Base-by-base conservation (phyloP, 1,140 invertebrate genomes). In the Hylyphantes graminicola region DNA sequence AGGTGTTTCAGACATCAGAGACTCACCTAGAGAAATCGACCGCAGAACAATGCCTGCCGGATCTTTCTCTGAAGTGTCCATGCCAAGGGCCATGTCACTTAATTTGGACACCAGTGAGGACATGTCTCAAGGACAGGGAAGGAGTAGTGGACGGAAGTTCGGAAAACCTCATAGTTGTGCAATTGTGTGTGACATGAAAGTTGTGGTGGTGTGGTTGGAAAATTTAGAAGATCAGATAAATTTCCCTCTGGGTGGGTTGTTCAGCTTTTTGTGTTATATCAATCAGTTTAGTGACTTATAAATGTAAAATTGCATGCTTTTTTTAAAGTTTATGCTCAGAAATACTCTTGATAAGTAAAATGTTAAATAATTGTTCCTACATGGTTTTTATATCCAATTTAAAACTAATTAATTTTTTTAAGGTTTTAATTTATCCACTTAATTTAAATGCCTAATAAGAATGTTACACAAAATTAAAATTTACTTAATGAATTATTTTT, bases 201-300 rank as follows among this genome's bases (percentile, higher is more conserved):
- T 98, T 59, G 94, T 98, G 88, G 93, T 98, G 7, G 94, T 98
- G 17, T 99, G 97, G 97, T 88, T 98, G 51, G 97, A 99, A 90
- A 97, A 95, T 89, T 95, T 95, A 88, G 97, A 98, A 90, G 97
- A 99, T 91, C 93, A 94, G 89, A 90, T 94, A 21, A 94, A 94
- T 89, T 94, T 98, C 88, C 96, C 97, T n/a, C 92, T 96, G 55
- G 93, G 95, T 96, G 90, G 88, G 81, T 68, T 54, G 1, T 11
- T 65, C 10, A 7, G 19, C 12, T 59, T 35, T 35, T 35, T 35
- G 1, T 35, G 35, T 35, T 35, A 35, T 35, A 5, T 35, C 5
- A 5, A 35, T 35, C 35, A 35, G 35, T 35, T 35, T 2, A 35
- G 5, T 35, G 35, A 35, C 35, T 35, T 35, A 2, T 35, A 35